phyloP scores from a whole-genome alignment of 2,797 vertebrate genomes.

The Ctenosaura bakeri region DNA sequence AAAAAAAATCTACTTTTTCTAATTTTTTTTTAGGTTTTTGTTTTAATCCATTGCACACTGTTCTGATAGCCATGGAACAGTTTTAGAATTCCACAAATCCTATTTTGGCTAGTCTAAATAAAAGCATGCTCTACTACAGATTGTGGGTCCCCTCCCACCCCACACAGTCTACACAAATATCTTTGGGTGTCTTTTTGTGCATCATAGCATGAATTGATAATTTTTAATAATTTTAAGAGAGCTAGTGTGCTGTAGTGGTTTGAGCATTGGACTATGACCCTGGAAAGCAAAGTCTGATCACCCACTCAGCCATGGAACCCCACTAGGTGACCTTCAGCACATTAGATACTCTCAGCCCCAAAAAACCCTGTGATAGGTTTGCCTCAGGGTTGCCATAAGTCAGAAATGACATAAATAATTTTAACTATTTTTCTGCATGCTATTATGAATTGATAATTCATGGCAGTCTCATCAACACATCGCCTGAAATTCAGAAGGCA shows the following conservation, averaged over 20 bases:
- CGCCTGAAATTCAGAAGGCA: not conserved
- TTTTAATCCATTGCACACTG: not conserved
- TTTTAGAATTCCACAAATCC: not conserved
- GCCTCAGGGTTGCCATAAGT: too few relatives aligned
- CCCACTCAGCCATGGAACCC: too few relatives aligned
- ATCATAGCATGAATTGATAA: too few relatives aligned
- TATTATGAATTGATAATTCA: conserved; percentile 15
- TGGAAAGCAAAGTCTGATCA: too few relatives aligned
- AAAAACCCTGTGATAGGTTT: too few relatives aligned
- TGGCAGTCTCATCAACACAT: not conserved
- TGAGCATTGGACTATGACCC: too few relatives aligned
- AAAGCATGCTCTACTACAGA: not conserved
- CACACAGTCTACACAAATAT: not conserved
- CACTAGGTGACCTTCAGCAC: too few relatives aligned
- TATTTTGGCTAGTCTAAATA: not conserved
- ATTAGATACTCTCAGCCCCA: too few relatives aligned
- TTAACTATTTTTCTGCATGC: not conserved
- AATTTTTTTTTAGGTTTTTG: not conserved
- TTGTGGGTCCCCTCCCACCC: too few relatives aligned
- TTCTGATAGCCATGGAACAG: not conserved
- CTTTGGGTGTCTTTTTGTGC: not conserved
- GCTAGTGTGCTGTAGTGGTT: too few relatives aligned
- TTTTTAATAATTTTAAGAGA: too few relatives aligned
- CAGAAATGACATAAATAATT: not conserved
- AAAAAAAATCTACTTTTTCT: too few relatives aligned